Conservation (phyloP, 1,140 invertebrate genomes). For the Phocides pigmalion region DNA sequence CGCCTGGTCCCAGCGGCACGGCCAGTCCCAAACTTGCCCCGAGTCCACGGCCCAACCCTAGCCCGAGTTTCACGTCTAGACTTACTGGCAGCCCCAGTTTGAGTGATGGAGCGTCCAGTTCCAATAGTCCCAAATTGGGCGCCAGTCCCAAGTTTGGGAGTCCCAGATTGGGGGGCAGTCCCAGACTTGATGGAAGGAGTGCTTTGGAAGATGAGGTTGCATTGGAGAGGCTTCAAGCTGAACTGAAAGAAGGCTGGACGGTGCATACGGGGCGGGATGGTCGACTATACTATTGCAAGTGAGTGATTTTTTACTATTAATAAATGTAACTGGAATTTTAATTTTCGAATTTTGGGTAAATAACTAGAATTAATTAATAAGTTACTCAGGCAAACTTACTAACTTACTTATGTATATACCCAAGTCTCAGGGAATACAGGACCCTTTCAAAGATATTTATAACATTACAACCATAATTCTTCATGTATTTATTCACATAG, state of each 20-base stretch:
- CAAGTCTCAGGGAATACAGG: no score
- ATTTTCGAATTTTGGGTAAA: no score
- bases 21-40: slow-evolving; percentile 67
- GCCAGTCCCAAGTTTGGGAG: slow-evolving; percentile 70
- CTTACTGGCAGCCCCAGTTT: slow-evolving; percentile 60
- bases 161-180: slow-evolving; percentile 63
- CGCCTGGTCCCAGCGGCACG: slow-evolving; percentile 75
- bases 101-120: slow-evolving; percentile 63
- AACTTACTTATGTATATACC: no score
- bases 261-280: slow-evolving; percentile 89
- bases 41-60: slow-evolving; percentile 56
- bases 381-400: no score
- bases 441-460: no score
- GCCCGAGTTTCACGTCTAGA: slow-evolving; percentile 58
- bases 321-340: no score
- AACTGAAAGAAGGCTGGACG: slow-evolving; percentile 87
- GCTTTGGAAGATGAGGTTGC: slow-evolving; percentile 69
- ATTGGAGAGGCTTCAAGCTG: slow-evolving; percentile 81
- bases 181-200: slow-evolving; percentile 46
- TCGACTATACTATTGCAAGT: slow-evolving; percentile 92
- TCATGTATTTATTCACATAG: no score
- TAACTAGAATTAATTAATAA: no score
- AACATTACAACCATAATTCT: no score
- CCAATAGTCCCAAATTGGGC: slow-evolving; percentile 60
- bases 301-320: slow-evolving; percentile 73